These are phyloP conservation scores for Synanthedon tipuliformis DNA, from an alignment of 2,888 invertebrate species.

Conservation along the genomic window DNA sequence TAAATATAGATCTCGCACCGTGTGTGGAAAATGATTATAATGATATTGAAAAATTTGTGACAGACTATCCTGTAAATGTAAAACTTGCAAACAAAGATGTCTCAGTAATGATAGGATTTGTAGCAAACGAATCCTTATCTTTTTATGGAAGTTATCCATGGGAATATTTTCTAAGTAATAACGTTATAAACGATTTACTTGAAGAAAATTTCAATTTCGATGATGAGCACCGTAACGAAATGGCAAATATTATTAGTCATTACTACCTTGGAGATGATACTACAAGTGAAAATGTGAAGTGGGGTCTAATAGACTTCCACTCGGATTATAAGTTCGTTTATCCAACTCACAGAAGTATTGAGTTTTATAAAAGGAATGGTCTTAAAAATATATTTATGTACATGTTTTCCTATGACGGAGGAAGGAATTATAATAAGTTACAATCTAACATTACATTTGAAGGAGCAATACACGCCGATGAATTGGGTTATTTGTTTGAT, in stretches of 20 bases:
- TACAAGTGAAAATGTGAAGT: constrained; percentile 14
- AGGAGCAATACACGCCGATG: constrained; percentile 7
- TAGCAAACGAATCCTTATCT: constrained; percentile 3
- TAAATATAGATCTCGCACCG: constrained; percentile 20
- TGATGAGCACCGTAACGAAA: constrained; percentile 10
- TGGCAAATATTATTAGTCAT: constrained; percentile 11
- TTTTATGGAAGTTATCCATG: not conserved
- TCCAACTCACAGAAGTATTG: constrained; percentile 25
- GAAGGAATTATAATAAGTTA: constrained; percentile 4
- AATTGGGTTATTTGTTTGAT: constrained; percentile 16
- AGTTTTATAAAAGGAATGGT: constrained; percentile 2
- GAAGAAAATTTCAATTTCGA: constrained; percentile 9
- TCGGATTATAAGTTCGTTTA: constrained; percentile 22
- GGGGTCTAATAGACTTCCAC: constrained; percentile 21
- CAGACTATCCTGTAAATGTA: constrained; percentile 22
- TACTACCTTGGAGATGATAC: constrained; percentile 17
- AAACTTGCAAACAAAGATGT: constrained; percentile 23
- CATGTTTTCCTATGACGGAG: constrained; percentile 4
- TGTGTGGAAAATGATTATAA: constrained; percentile 34
- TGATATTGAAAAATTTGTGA: constrained; percentile 25
- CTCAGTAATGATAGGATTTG: constrained; percentile 20
- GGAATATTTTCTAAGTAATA: constrained; percentile 2
- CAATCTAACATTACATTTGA: not conserved
- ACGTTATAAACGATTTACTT: constrained; percentile 1
- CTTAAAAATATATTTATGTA: constrained; percentile 2